These are phyloP conservation scores for Periparus ater DNA, from an alignment of 2,797 vertebrate genomes.

Conservation along the genomic window DNA sequence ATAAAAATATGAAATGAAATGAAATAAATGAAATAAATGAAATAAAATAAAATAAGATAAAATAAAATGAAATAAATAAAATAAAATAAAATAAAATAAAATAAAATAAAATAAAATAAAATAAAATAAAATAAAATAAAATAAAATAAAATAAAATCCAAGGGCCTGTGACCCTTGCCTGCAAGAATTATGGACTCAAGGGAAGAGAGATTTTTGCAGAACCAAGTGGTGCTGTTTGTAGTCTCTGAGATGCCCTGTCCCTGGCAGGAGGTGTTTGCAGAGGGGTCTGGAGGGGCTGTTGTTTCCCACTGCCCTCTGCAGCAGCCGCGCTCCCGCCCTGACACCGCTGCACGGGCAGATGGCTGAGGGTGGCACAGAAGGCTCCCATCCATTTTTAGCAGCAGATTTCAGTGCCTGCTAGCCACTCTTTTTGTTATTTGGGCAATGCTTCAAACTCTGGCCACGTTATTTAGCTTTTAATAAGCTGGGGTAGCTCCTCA, in stretches of 20 bases:
- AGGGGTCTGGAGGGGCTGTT: not conserved
- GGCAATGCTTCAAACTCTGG: not conserved
- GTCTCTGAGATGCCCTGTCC: not conserved
- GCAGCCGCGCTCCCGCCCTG: rapidly evolving
- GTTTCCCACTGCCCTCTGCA: not conserved
- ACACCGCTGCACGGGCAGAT: not conserved
- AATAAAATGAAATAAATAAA: no score
- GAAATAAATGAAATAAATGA: no score
- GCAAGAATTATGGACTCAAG: not conserved
- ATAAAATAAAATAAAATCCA: not conserved
- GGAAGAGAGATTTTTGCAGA: not conserved
- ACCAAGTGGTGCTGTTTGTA: not conserved
- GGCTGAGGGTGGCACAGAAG: not conserved
- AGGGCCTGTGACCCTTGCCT: not conserved
- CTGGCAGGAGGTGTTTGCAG: not conserved
- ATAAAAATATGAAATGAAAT: no score
- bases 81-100: no score
- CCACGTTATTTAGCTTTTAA: not conserved
- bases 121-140: no score
- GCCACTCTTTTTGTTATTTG: not conserved
- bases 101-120: no score
- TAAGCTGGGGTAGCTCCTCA: not conserved
- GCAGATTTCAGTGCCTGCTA: not conserved
- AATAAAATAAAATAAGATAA: no score
- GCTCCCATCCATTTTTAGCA: not conserved